These are phyloP conservation scores for Apteryx mantelli DNA, from an alignment of 2,113 vertebrate species.

Conservation along the genomic window DNA sequence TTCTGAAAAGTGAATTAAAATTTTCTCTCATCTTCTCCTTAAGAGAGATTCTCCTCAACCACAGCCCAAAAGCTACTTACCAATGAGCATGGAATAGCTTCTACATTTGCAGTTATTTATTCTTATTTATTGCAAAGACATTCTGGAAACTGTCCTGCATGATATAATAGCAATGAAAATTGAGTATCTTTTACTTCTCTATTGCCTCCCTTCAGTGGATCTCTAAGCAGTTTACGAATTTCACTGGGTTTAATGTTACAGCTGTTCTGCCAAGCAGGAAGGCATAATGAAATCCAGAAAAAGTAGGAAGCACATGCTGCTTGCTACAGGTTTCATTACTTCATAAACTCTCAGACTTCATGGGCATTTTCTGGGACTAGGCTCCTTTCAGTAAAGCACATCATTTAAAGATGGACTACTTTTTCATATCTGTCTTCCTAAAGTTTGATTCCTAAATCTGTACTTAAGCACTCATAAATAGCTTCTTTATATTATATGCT, in stretches of 20 bases:
- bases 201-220: constrained; percentile 25
- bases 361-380: background rate
- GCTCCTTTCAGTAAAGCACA: background rate
- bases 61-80: background rate
- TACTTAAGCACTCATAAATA: background rate
- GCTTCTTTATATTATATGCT: background rate
- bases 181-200: constrained; percentile 43
- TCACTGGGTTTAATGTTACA: constrained; percentile 35
- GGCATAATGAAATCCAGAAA: constrained; percentile 26
- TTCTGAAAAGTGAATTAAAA: background rate
- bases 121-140: constrained; percentile 21
- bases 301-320: background rate
- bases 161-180: constrained; percentile 15
- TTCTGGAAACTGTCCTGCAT: background rate
- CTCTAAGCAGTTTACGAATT: constrained; percentile 57
- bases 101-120: constrained; percentile 38
- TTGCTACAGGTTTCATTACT: constrained; percentile 12
- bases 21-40: background rate
- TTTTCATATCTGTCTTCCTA: background rate
- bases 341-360: constrained; percentile 3
- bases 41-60: background rate
- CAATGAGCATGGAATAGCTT: background rate
- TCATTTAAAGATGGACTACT: background rate
- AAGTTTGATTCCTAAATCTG: background rate
- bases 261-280: constrained; percentile 43